Evolutionary conservation across 1,140 invertebrate species (phyloP).

Genomic region (Leptinotarsa undecemlineata): DNA sequence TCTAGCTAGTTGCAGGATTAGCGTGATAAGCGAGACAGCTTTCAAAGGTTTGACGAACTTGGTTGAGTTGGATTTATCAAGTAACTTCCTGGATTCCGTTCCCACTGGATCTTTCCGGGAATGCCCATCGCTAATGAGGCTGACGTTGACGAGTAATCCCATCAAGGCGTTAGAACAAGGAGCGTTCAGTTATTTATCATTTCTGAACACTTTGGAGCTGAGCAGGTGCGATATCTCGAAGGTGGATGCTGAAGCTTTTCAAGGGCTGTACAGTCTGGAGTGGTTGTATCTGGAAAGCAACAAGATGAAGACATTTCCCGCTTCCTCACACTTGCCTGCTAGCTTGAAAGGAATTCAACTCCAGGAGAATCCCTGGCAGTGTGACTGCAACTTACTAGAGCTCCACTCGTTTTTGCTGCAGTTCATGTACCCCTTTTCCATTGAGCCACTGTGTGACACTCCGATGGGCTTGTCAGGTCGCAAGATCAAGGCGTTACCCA

Average conservation of each 20-base stretch:
- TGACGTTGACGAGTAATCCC: constrained; percentile 78
- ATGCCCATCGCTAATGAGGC: constrained; percentile 76
- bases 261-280: constrained; percentile 77
- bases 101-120: constrained; percentile 77
- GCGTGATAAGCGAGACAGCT: constrained; percentile 73
- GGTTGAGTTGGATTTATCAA: constrained; percentile 83
- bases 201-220: constrained; percentile 79
- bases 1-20: constrained; percentile 73
- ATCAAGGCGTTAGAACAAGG: constrained; percentile 69
- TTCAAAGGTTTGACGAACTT: constrained; percentile 83
- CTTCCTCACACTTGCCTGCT: constrained; percentile 68
- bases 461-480: constrained; percentile 69
- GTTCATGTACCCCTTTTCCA: constrained; percentile 69
- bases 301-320: constrained; percentile 70
- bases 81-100: constrained; percentile 75
- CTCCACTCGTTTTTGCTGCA: constrained; percentile 76
- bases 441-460: constrained; percentile 73
- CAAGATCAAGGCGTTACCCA: constrained; percentile 68
- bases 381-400: constrained; percentile 78
- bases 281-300: constrained; percentile 84
- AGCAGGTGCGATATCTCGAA: constrained; percentile 75
- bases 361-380: constrained; percentile 85
- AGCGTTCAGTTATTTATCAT: constrained; percentile 73
- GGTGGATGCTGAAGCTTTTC: constrained; percentile 79
- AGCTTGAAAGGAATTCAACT: constrained; percentile 67